These are phyloP conservation scores for Poecilobothrus nobilitatus DNA, from an alignment of 2,888 invertebrate species.

Conservation along the genomic window DNA sequence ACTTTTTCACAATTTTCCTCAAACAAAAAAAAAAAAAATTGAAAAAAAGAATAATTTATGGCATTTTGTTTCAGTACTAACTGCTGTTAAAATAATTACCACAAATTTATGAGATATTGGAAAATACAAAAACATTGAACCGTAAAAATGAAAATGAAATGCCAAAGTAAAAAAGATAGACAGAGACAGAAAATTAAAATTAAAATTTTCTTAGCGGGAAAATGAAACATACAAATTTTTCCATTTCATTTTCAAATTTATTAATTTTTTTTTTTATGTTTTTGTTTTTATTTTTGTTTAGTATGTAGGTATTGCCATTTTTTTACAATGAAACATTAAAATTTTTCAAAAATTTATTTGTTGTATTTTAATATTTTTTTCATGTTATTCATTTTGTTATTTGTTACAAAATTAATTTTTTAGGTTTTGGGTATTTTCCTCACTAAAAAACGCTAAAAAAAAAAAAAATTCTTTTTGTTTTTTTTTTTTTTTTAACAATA, in stretches of 20 bases:
- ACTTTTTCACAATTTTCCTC: too few species aligned
- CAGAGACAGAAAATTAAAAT: not conserved
- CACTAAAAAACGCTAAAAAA: not conserved
- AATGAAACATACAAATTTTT: too few species aligned
- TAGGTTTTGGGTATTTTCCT: not conserved
- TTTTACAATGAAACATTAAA: too few species aligned
- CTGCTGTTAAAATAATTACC: conserved; percentile 6
- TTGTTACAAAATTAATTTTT: not conserved
- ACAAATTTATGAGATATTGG: conserved; percentile 1
- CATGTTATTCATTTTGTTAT: not conserved
- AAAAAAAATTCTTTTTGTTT: not conserved
- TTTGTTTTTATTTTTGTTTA: too few species aligned
- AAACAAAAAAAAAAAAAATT: too few species aligned
- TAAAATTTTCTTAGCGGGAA: not conserved
- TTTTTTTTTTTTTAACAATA: too few species aligned
- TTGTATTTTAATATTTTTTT: not conserved
- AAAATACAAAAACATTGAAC: not conserved
- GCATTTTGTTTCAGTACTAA: not conserved
- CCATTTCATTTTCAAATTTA: too few species aligned
- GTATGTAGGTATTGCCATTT: too few species aligned
- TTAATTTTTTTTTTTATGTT: too few species aligned
- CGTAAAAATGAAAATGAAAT: too few species aligned
- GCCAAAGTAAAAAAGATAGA: too few species aligned
- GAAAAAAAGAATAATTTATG: not conserved
- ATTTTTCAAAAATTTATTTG: too few species aligned